A percentile compares a stretch with the other conserved stretches of the same genome.
phyloP scores from a whole-genome alignment of 1,140 invertebrate genomes.

The Cecropterus lyciades region DNA sequence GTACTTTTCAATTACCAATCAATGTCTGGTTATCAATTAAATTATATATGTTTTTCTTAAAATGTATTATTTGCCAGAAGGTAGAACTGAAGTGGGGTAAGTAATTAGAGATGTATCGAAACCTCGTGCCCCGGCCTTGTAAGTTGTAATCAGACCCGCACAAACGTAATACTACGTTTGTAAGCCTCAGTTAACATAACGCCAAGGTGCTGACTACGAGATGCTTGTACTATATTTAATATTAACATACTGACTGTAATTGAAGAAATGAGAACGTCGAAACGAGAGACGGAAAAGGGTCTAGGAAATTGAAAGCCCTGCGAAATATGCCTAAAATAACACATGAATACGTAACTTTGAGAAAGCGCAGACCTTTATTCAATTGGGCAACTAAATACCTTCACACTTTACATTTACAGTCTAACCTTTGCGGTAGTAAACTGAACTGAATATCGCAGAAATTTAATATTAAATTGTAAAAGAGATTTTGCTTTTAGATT shows the following conservation, averaged over 20 bases:
- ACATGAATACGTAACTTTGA: not conserved
- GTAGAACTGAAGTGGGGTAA: slow-evolving; percentile 2
- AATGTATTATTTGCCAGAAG: too few species aligned
- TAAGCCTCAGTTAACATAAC: slow-evolving; percentile 27
- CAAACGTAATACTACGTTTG: slow-evolving; percentile 10
- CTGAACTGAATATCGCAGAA: too few species aligned
- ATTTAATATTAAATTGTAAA: too few species aligned
- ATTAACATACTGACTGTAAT: not conserved
- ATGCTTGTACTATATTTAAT: slow-evolving; percentile 15
- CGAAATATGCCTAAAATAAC: not conserved
- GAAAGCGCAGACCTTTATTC: not conserved
- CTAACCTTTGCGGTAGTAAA: not conserved
- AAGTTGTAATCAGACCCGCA: slow-evolving; percentile 21
- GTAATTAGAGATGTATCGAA: slow-evolving; percentile 11
- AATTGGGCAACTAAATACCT: not conserved
- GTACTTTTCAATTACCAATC: too few species aligned
- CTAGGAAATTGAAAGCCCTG: not conserved
- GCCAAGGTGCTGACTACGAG: slow-evolving; percentile 5
- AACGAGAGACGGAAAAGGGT: not conserved
- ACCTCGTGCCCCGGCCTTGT: slow-evolving; percentile 28
- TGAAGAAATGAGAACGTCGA: slow-evolving; percentile 5
- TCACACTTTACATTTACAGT: not conserved
- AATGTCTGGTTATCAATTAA: too few species aligned
- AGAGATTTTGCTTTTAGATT: too few species aligned
- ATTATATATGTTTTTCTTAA: too few species aligned